Conservation (phyloP, 2,797 vertebrate species). For the Labroides dimidiatus region DNA sequence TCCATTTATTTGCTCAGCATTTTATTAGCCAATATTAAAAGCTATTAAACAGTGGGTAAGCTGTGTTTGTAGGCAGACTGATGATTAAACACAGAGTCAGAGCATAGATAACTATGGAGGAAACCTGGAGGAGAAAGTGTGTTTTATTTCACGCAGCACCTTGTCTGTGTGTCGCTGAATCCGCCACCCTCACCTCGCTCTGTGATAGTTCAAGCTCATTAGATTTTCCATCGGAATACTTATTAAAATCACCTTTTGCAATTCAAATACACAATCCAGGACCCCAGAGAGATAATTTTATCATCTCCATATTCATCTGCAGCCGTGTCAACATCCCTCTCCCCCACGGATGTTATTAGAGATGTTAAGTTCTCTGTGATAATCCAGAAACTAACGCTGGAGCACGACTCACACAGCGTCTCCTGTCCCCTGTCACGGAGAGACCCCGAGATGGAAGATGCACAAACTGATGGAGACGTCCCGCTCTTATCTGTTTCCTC, state of each 20-base stretch:
- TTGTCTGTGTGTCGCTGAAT: constrained; percentile 3
- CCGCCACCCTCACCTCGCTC: constrained; percentile 14
- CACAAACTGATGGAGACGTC: too few species aligned
- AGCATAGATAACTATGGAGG: not conserved
- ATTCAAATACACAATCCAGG: constrained; percentile 67
- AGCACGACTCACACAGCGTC: constrained; percentile 5
- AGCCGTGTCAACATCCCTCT: constrained; percentile 51
- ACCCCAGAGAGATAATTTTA: constrained; percentile 66
- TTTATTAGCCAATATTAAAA: constrained; percentile 42
- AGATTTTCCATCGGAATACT: constrained; percentile 48
- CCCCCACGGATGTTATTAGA: constrained; percentile 59
- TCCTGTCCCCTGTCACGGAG: too few species aligned
- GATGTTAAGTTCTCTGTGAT: constrained; percentile 30
- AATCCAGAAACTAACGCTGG: constrained; percentile 20
- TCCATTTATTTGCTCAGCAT: constrained; percentile 18
- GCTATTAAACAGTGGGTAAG: constrained; percentile 12
- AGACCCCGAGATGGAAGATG: too few species aligned
- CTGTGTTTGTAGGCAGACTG: constrained; percentile 3
- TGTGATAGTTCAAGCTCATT: constrained; percentile 42
- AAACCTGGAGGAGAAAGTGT: not conserved
- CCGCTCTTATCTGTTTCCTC: too few species aligned
- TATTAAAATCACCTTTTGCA: constrained; percentile 69
- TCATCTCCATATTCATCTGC: constrained; percentile 69
- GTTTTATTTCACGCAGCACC: not conserved
- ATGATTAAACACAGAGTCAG: constrained; percentile 1